phyloP scores from a whole-genome alignment of 2,888 invertebrate genomes.

The Blera fallax region DNA sequence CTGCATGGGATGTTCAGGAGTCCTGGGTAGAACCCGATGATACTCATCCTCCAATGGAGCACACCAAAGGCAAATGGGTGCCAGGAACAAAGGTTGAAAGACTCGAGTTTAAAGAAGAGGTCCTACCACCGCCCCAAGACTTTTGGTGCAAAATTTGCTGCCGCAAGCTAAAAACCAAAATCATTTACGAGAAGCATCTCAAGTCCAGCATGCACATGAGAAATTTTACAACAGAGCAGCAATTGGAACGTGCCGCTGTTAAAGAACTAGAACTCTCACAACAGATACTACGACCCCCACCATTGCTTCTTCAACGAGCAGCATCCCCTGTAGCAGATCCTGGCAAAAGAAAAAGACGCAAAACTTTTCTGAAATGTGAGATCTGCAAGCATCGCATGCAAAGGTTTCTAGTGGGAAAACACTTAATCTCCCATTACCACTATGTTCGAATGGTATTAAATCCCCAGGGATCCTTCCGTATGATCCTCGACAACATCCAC shows the following conservation, averaged over 20 bases:
- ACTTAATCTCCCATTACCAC: conserved; percentile 93
- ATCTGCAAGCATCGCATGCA: conserved; percentile 88
- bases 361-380: conserved; percentile 86
- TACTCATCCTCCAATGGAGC: conserved; percentile 85
- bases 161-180: conserved; percentile 87
- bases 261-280: conserved; percentile 71
- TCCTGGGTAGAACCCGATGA: conserved; percentile 77
- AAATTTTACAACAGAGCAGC: conserved; percentile 86
- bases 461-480: conserved; percentile 84
- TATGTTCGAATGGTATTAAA: conserved; percentile 87
- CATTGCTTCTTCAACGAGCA: conserved; percentile 7
- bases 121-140: conserved; percentile 58
- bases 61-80: conserved; percentile 90
- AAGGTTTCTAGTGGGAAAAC: conserved; percentile 89
- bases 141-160: conserved; percentile 93
- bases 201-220: conserved; percentile 88
- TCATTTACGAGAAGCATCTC: conserved; percentile 89
- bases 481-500: conserved; percentile 89
- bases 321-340: conserved; percentile 8
- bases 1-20: conserved; percentile 79
- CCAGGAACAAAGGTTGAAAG: conserved; percentile 86
- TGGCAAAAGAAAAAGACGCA: conserved; percentile 83
- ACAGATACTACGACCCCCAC: conserved; percentile 47
- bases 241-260: conserved; percentile 85
- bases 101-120: conserved; percentile 82